Evolutionary conservation across 2,888 invertebrate species (phyloP).

Genomic region (Cheilosia vernalis): DNA sequence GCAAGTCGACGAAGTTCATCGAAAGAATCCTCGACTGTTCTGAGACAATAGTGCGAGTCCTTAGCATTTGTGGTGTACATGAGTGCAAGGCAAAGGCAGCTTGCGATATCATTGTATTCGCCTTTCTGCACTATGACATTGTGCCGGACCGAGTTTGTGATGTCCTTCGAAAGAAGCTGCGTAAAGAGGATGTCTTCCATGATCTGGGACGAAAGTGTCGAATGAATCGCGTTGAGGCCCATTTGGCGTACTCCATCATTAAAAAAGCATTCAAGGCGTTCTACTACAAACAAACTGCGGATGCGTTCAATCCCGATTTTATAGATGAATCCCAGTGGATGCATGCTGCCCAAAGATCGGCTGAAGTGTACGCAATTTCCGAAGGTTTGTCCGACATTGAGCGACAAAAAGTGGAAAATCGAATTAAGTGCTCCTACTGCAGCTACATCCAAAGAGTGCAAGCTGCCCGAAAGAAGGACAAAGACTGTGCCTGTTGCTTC

Average conservation of each 20-base stretch:
- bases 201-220: slow-evolving; percentile 81
- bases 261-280: slow-evolving; percentile 82
- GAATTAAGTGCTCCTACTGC: slow-evolving; percentile 79
- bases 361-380: slow-evolving; percentile 79
- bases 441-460: slow-evolving; percentile 42
- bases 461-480: slow-evolving; percentile 11
- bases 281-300: slow-evolving; percentile 79
- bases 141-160: slow-evolving; percentile 80
- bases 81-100: slow-evolving; percentile 82
- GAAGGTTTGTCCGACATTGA: slow-evolving; percentile 80
- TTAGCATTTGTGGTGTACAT: slow-evolving; percentile 81
- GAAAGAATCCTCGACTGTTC: slow-evolving; percentile 81
- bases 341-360: slow-evolving; percentile 80
- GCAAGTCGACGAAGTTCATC: slow-evolving; percentile 79
- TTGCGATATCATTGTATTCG: slow-evolving; percentile 80
- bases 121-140: slow-evolving; percentile 81
- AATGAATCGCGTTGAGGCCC: slow-evolving; percentile 82
- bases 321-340: slow-evolving; percentile 81
- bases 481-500: slow-evolving; percentile 50
- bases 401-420: slow-evolving; percentile 79
- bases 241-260: slow-evolving; percentile 80
- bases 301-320: slow-evolving; percentile 76
- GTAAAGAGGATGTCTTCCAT: slow-evolving; percentile 81
- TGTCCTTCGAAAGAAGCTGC: slow-evolving; percentile 79
- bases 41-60: slow-evolving; percentile 80